Evolutionary conservation across 2,888 invertebrate genomes (phyloP).

Genomic region (Watsonalla cultraria): DNA sequence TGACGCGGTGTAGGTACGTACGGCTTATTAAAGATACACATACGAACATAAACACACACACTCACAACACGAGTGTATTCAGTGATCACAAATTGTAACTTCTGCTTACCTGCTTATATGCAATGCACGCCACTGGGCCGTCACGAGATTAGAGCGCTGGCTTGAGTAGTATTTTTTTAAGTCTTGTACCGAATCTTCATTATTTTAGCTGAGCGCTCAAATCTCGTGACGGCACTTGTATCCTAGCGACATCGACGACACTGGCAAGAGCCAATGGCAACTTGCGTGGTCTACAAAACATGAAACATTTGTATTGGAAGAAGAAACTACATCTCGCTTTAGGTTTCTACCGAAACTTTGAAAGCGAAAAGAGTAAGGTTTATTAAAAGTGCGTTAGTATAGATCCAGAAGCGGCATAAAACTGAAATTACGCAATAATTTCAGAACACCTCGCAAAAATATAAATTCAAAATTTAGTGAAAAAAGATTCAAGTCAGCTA

Average conservation of each 20-base stretch:
- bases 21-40: too few relatives aligned
- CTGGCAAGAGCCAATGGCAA: background rate
- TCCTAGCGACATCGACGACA: conserved; percentile 12
- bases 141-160: too few relatives aligned
- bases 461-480: background rate
- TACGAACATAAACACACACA: too few relatives aligned
- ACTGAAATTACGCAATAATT: conserved; percentile 31
- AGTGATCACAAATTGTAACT: too few relatives aligned
- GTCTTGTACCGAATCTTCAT: too few relatives aligned
- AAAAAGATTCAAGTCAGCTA: background rate
- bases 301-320: conserved; percentile 13
- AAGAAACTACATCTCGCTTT: conserved; percentile 48
- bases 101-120: too few relatives aligned
- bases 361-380: conserved; percentile 44
- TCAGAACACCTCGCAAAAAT: conserved; percentile 23
- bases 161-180: too few relatives aligned
- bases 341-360: conserved; percentile 59
- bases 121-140: too few relatives aligned
- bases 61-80: too few relatives aligned
- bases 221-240: too few relatives aligned
- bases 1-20: too few relatives aligned
- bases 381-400: conserved; percentile 3
- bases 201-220: too few relatives aligned
- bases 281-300: background rate
- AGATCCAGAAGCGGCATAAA: conserved; percentile 15